Conservation (phyloP, 2,888 invertebrate genomes). For the Branchellion lobata region DNA sequence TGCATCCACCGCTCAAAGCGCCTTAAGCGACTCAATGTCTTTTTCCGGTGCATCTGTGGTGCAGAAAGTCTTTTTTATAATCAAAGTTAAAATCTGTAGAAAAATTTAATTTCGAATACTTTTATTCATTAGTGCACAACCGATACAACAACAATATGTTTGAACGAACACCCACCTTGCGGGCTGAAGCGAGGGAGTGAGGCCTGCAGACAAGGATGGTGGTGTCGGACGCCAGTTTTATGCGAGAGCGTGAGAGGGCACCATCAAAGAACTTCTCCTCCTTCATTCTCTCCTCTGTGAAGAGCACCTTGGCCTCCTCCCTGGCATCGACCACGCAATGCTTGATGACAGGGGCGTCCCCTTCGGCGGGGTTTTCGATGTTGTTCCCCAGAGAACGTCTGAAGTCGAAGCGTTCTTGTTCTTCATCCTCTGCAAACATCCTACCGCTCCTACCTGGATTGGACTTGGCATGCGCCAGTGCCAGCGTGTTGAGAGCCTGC, state of each 20-base stretch:
- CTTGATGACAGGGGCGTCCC: not conserved
- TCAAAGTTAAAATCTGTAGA: too few relatives aligned
- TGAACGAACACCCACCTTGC: not conserved
- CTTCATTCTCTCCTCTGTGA: too few relatives aligned
- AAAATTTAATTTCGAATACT: too few relatives aligned
- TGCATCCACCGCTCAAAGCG: slow-evolving; percentile 11
- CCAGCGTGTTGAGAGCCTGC: slow-evolving; percentile 26
- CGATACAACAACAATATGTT: too few relatives aligned
- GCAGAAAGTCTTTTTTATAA: not conserved
- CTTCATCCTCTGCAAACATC: not conserved
- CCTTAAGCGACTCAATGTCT: not conserved
- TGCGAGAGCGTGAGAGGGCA: not conserved
- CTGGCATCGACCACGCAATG: not conserved
- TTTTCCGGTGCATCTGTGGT: not conserved
- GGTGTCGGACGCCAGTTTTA: not conserved
- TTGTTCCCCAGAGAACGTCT: not conserved
- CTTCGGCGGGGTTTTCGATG: not conserved
- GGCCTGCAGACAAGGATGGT: not conserved
- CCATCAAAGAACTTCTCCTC: not conserved
- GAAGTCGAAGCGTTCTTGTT: not conserved
- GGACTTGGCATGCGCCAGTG: slow-evolving; percentile 27
- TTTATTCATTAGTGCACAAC: too few relatives aligned
- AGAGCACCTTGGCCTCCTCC: not conserved
- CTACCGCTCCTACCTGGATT: too few relatives aligned
- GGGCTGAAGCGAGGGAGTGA: not conserved